Conservation (phyloP, 1,140 invertebrate genomes). For the Philaenus spumarius region DNA sequence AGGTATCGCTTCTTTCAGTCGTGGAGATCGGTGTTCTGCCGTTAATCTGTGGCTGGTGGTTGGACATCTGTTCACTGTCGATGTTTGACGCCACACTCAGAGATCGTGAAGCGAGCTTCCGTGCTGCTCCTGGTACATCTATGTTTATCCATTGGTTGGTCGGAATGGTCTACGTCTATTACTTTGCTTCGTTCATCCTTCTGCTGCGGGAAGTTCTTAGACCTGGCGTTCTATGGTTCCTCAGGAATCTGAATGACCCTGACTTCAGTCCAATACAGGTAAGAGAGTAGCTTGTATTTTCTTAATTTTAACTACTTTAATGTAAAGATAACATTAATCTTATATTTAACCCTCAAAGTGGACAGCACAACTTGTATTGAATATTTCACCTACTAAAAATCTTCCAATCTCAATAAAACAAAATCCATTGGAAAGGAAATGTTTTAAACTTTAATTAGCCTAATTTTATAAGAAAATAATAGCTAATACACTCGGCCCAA, state of each 20-base stretch:
- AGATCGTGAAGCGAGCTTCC: slow-evolving; percentile 81
- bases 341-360: no score
- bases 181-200: slow-evolving; percentile 96
- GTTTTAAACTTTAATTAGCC: no score
- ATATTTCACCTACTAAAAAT: no score
- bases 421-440: no score
- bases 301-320: neutral
- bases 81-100: slow-evolving; percentile 90
- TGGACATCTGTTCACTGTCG: slow-evolving; percentile 94
- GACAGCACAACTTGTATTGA: no score
- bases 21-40: slow-evolving; percentile 96
- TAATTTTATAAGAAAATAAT: no score
- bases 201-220: slow-evolving; percentile 87
- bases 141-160: slow-evolving; percentile 99
- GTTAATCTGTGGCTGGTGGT: slow-evolving; percentile 96
- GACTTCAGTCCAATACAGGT: slow-evolving; percentile 98
- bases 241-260: slow-evolving; percentile 96
- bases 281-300: slow-evolving; percentile 12
- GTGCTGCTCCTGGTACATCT: slow-evolving; percentile 69
- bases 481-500: no score
- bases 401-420: no score
- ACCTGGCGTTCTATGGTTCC: slow-evolving; percentile 95
- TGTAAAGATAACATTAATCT: neutral
- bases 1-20: slow-evolving; percentile 76
- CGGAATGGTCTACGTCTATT: slow-evolving; percentile 99